These are phyloP conservation scores for Macroteleia sp. DNA, from an alignment of 2,888 invertebrate genomes.

Conservation along the genomic window DNA sequence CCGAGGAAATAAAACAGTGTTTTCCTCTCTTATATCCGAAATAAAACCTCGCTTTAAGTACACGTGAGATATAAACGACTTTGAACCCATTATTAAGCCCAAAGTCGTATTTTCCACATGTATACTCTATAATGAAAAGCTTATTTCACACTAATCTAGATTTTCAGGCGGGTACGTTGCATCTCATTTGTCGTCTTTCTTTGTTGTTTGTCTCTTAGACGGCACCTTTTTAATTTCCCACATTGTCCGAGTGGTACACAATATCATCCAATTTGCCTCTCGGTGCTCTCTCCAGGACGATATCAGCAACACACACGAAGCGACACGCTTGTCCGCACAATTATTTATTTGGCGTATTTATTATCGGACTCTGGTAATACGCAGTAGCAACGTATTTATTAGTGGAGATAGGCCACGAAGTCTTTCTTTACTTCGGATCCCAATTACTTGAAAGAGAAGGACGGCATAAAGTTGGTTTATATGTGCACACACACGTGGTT, in stretches of 20 bases:
- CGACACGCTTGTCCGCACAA: slow-evolving; percentile 54
- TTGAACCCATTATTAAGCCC: too few species aligned
- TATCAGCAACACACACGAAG: slow-evolving; percentile 17
- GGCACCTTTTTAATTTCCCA: slow-evolving; percentile 15
- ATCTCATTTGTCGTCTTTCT: too few species aligned
- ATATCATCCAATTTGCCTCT: slow-evolving; percentile 36
- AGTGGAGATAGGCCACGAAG: slow-evolving; percentile 74
- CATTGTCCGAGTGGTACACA: slow-evolving; percentile 28
- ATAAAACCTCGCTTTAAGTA: too few species aligned
- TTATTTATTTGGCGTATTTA: slow-evolving; percentile 76
- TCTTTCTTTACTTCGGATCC: slow-evolving; percentile 69
- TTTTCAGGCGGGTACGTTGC: too few species aligned
- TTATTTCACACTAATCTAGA: too few species aligned
- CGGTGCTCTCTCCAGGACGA: slow-evolving; percentile 6
- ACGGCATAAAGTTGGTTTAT: slow-evolving; percentile 13
- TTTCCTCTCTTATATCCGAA: too few species aligned
- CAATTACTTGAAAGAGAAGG: slow-evolving; percentile 71
- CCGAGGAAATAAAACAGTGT: too few species aligned
- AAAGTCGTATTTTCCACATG: too few species aligned
- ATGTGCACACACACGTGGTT: slow-evolving; percentile 16
- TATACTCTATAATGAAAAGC: too few species aligned
- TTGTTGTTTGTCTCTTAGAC: background rate
- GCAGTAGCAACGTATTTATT: slow-evolving; percentile 79
- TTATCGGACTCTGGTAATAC: slow-evolving; percentile 73
- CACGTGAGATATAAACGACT: too few species aligned